Base-by-base conservation (phyloP, 2,888 invertebrate species). In the Dryadula phaetusa region DNA sequence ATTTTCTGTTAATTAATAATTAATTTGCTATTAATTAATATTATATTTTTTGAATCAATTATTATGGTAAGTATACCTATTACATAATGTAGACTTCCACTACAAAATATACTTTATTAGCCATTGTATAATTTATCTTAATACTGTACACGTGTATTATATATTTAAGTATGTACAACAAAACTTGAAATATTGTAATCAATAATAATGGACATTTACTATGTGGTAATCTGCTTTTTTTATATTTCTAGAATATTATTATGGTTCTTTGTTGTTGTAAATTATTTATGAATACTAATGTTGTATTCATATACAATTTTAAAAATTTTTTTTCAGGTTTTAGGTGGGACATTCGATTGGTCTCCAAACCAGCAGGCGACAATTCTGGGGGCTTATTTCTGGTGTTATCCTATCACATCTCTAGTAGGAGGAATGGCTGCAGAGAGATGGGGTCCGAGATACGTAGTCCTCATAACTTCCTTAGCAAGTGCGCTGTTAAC, bases 341-440 rank as follows among this genome's bases (percentile, higher is more conserved):
- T 61, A 37, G 84, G 83, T 16, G 87, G 77, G 1, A 79, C 84
- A 2, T 93, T 92, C 68, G 83, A 91, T 66, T 96, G 96, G 96
- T 90, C 93, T 20, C 81, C 90, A 32, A 90, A 93, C 54, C 93
- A 94, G 74, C 95, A 96, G 82, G 95, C 95, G 0, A 78, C 94
- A 37, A 93, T 96, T 10, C 82, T 96, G 28, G 95, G 95, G 0
- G 92, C 95, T 0, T 96, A 95, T 76, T 96, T 95, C 79, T 95
- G 95, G 94, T 95, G 95, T 37, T 95, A 95, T 73, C 94, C 95
- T 16, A 75, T 95, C 32, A 95, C 95, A 34, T 95, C 95, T 7
- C 81, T 95, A 67, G 92, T 94, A 0, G 95, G 94, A 0, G 96
- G 95, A 3, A 93, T 94, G 77, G 80, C 95, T n/a, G 94, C 95